Conservation (phyloP, 2,113 vertebrate genomes). For the Australoheros scitulus region DNA sequence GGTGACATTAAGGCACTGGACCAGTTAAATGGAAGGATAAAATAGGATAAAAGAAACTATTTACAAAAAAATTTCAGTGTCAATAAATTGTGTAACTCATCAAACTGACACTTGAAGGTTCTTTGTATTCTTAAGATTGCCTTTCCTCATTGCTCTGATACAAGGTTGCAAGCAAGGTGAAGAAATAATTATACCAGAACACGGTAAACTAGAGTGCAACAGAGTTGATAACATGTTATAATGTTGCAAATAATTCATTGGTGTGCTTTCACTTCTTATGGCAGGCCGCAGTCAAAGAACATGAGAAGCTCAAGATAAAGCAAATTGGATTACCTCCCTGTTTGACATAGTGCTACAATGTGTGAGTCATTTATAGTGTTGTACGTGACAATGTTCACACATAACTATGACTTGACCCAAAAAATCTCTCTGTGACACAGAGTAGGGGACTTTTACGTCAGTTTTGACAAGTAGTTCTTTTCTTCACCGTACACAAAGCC, state of each 20-base stretch:
- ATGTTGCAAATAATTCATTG: slow-evolving; percentile 29
- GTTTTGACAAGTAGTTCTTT: slow-evolving; percentile 67
- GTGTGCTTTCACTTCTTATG: slow-evolving; percentile 8
- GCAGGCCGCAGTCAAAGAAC: neutral
- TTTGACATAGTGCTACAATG: neutral
- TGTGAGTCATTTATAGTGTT: slow-evolving; percentile 42
- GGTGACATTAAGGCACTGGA: neutral
- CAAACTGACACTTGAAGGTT: neutral
- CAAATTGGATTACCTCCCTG: slow-evolving; percentile 20
- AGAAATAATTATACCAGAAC: slow-evolving; percentile 7
- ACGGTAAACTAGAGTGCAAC: slow-evolving; percentile 4
- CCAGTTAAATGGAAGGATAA: neutral
- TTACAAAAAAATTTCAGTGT: neutral
- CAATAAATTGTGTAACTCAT: neutral
- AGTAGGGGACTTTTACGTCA: slow-evolving; percentile 47
- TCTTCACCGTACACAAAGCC: slow-evolving; percentile 69
- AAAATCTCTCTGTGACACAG: slow-evolving; percentile 55
- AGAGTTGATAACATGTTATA: slow-evolving; percentile 20
- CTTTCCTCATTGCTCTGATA: neutral
- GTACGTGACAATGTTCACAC: slow-evolving; percentile 68
- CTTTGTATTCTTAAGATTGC: neutral
- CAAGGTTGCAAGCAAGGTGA: slow-evolving; percentile 9
- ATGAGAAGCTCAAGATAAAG: slow-evolving; percentile 28
- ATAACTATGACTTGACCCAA: slow-evolving; percentile 33
- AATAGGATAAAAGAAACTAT: neutral